phyloP scores from a whole-genome alignment of 2,113 vertebrate species.

The Lasiurus cinereus region DNA sequence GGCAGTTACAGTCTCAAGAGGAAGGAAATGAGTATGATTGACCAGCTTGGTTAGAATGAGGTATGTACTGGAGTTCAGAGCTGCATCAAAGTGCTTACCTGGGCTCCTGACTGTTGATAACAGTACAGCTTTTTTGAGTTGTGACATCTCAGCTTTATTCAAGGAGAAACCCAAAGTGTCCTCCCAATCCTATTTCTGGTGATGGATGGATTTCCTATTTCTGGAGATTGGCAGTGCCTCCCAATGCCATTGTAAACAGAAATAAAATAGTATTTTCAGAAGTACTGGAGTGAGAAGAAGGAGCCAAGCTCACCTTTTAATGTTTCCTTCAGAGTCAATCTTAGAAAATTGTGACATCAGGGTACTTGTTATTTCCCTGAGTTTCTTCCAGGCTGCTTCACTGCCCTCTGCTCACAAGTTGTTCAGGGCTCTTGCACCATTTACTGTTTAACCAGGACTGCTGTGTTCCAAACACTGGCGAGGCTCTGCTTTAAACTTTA shows the following conservation, averaged over 20 bases:
- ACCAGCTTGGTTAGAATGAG: not conserved
- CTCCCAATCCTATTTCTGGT: not conserved
- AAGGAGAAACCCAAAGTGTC: not conserved
- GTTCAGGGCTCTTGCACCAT: not conserved
- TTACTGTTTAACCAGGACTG: not conserved
- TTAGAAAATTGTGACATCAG: not conserved
- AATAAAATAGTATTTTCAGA: conserved; percentile 13
- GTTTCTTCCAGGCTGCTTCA: not conserved
- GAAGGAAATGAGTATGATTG: not conserved
- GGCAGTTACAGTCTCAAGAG: not conserved
- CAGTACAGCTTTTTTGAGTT: not conserved
- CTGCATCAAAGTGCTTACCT: not conserved
- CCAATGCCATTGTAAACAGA: not conserved
- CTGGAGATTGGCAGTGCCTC: not conserved
- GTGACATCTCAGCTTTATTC: not conserved
- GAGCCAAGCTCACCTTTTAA: not conserved
- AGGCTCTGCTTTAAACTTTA: not conserved
- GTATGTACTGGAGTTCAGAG: not conserved
- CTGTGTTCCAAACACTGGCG: not conserved
- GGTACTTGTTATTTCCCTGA: not conserved
- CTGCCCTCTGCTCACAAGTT: not conserved
- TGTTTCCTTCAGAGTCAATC: not conserved
- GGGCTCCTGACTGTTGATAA: not conserved
- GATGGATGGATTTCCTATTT: not conserved
- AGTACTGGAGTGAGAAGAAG: not conserved